Base-by-base conservation (phyloP, 2,113 vertebrate species). In the Dasypus novemcinctus region DNA sequence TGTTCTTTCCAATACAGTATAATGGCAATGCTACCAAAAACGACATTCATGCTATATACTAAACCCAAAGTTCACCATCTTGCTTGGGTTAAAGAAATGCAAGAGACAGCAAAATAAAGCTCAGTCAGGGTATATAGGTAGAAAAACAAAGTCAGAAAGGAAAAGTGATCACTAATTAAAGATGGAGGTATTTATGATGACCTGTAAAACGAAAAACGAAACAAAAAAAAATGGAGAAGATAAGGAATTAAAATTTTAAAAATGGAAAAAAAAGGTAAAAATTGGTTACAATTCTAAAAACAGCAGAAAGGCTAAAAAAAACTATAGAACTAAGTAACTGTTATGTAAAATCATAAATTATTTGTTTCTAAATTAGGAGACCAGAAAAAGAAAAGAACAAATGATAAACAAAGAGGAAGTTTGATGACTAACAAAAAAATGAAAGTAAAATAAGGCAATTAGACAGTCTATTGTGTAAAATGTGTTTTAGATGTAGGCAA, bases 161-260 rank as follows among this genome's bases (percentile, higher is more conserved):
- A 78, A 95, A 82, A 68, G 31, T 71, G 9, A 68, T 41, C 17
- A 71, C 61, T 38, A 80, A 21, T 87, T 95, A 88, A 94, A 92
- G 64, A 76, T 54, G 54, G 71, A 49, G 20, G 14, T 64, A 49
- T 4, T 69, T n/a, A 63, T 41, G 41, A 90, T 38, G n/a, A 64
- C 29, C 27, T n/a, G 14, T 68, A 68, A 68, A 80, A 74, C 61
- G 31, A 5, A 78, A 69, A 92, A 59, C 20, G n/a, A n/a, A 75
- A 49, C 5, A 49, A 49, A 49, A 49, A 49, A 49, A 49, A 49
- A 49, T 46, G 43, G 43, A 46, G 43, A 68, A 90, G 9, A 59
- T 18, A 87, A 54, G 64, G 71, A 80, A 87, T 74, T 66, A 46
- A 74, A 87, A 87, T 0, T n/a, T 76, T 33, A n/a, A 63, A 66